Evolutionary conservation across 2,888 invertebrate genomes (phyloP), one percentile per base, ranked within the genome.

Genomic region (Perizoma flavofasciatum): DNA sequence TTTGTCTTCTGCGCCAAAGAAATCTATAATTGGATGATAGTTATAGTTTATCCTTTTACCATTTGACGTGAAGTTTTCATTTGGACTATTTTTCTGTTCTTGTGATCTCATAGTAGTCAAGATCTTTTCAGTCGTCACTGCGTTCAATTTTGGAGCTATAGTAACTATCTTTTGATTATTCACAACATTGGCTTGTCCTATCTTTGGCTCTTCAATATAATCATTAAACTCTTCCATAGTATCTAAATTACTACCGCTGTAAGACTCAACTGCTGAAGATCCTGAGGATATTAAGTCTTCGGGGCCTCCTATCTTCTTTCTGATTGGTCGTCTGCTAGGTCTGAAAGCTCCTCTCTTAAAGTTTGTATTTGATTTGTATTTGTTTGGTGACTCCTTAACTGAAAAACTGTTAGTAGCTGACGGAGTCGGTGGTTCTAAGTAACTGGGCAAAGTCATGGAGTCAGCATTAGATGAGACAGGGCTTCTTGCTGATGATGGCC

Each of bases 21-120:
- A 96, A 75, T 96, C 96, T 68, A 96, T 96, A 49, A 96, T 96
- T 1, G 96, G 96, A 83, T 96, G 96, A 73, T 96, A 96, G 77
- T 95, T 96, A 77, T 96, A 96, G 85, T 96, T 96, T 45, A 96
- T 93, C 73, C 95, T 93, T 74, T 94, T 93, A 10, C 82, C 82
- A 59, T 81, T 85, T 0, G 77, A 67, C 22, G 73, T 72, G 11
- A 75, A 74, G 49, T 79, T 78, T 52, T 86, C 83, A 47, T 77
- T 79, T 4, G 61, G 65, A 22, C 66, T 62, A 40, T 72, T 74
- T 51, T 69, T 73, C 61, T 75, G 77, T 61, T 81, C 80, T 39
- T 70, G 65, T 22, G 78, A 67, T 55, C 68, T 79, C 8, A 71
- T 67, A 11, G 75, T 77, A 5, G 73, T 72, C 5, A 73, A 72